A percentile compares a stretch with the other conserved stretches of the same genome.
Evolutionary conservation across 2,113 vertebrate species (phyloP).

Genomic region (Triplophysa rosa): DNA sequence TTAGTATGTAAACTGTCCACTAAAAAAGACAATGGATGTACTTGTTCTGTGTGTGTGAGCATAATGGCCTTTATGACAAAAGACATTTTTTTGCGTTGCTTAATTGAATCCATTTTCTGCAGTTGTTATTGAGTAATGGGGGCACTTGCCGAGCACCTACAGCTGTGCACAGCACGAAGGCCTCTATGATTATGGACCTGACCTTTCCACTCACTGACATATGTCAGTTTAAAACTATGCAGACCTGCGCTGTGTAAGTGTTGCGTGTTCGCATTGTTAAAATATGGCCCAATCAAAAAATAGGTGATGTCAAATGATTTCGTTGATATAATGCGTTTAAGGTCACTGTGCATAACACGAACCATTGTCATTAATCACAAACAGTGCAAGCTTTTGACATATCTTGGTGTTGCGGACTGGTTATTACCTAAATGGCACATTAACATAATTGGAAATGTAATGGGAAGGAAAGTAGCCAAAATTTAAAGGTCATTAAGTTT

Average conservation of each 20-base stretch:
- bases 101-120: conserved; percentile 32
- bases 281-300: conserved; percentile 9
- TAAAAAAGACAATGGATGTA: background rate
- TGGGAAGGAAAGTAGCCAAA: background rate
- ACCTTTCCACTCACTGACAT: conserved; percentile 32
- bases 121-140: conserved; percentile 33
- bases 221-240: conserved; percentile 27
- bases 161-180: conserved; percentile 20
- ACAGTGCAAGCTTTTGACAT: background rate
- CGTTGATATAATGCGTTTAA: background rate
- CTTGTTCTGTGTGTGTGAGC: background rate
- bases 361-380: conserved; percentile 5
- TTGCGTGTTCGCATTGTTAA: conserved; percentile 10
- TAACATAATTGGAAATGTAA: conserved; percentile 21
- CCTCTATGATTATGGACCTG: conserved; percentile 15
- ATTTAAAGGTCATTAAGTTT: conserved; percentile 8
- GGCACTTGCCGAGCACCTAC: conserved; percentile 1
- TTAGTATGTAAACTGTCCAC: background rate
- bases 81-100: background rate
- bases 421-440: conserved; percentile 29
- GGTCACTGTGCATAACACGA: background rate
- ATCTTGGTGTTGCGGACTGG: background rate
- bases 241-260: background rate
- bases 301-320: conserved; percentile 23
- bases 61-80: background rate